phyloP scores from a whole-genome alignment of 2,797 vertebrate species.

The Synaphobranchus kaupii region DNA sequence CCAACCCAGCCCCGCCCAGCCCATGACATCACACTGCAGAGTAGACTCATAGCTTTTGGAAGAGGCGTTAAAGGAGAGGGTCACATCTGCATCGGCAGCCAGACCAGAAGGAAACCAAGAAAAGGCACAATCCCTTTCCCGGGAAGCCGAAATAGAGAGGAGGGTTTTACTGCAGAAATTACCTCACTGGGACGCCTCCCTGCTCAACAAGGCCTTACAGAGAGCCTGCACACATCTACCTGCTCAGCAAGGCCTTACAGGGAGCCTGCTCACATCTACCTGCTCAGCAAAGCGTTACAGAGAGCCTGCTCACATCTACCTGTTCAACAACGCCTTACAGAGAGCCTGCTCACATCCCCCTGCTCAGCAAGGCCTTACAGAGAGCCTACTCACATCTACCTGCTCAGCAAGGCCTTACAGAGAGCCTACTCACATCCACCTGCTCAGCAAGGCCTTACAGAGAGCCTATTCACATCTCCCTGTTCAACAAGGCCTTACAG shows the following conservation, averaged over 20 bases:
- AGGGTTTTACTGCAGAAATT: background rate
- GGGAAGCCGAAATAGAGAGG: background rate
- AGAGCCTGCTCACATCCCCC: too few species aligned
- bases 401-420: too few species aligned
- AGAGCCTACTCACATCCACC: too few species aligned
- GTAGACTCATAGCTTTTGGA: constrained; percentile 38
- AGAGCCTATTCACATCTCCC: too few species aligned
- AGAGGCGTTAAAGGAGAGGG: constrained; percentile 44
- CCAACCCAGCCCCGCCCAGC: constrained; percentile 40
- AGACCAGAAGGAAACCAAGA: constrained; percentile 36
- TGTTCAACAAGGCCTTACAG: constrained; percentile 39
- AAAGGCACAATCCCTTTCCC: background rate
- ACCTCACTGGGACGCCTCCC: background rate
- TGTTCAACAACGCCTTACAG: constrained; percentile 38
- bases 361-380: constrained; percentile 36
- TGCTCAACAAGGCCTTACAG: background rate
- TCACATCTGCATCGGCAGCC: constrained; percentile 59
- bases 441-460: too few species aligned
- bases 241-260: too few species aligned
- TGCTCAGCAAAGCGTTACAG: too few species aligned
- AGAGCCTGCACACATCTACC: background rate
- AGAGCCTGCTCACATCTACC: too few species aligned
- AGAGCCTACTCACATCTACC: background rate
- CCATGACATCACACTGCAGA: constrained; percentile 27
- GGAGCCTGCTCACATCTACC: too few species aligned